A percentile compares a stretch with the other conserved stretches of the same genome.
Conservation (phyloP, 2,797 vertebrate genomes). For the Oreortyx pictus region DNA sequence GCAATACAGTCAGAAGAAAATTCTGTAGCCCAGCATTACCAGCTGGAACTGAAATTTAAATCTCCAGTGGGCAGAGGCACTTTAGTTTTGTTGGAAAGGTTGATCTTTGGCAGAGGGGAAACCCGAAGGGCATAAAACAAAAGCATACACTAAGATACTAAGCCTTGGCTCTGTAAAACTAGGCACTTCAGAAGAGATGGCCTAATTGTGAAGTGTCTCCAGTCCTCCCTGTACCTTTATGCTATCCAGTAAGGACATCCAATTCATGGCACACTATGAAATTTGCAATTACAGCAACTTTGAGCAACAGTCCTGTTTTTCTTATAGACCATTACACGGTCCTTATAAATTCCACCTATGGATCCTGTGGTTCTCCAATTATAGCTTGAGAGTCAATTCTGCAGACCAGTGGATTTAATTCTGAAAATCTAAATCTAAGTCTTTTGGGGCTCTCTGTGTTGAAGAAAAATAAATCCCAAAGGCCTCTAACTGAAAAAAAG, state of each 20-base stretch:
- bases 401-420: background rate
- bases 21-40: conserved; percentile 20
- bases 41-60: conserved; percentile 24
- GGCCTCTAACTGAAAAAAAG: background rate
- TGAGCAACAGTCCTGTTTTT: background rate
- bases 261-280: background rate
- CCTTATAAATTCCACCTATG: background rate
- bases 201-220: background rate
- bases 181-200: background rate
- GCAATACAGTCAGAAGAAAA: conserved; percentile 24
- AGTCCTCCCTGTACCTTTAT: background rate
- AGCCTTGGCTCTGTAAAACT: background rate
- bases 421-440: background rate
- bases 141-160: background rate
- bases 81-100: background rate
- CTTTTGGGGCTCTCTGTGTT: background rate
- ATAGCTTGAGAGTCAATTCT: background rate
- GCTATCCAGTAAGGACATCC: background rate
- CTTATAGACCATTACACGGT: background rate
- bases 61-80: background rate
- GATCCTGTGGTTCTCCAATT: background rate
- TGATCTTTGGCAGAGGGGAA: background rate
- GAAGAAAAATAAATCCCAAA: background rate
- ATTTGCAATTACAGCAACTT: background rate
- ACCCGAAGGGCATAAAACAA: background rate